Evolutionary conservation across 2,797 vertebrate species (phyloP), one percentile per base, ranked within the genome.

Genomic region (Onychomys torridus): DNA sequence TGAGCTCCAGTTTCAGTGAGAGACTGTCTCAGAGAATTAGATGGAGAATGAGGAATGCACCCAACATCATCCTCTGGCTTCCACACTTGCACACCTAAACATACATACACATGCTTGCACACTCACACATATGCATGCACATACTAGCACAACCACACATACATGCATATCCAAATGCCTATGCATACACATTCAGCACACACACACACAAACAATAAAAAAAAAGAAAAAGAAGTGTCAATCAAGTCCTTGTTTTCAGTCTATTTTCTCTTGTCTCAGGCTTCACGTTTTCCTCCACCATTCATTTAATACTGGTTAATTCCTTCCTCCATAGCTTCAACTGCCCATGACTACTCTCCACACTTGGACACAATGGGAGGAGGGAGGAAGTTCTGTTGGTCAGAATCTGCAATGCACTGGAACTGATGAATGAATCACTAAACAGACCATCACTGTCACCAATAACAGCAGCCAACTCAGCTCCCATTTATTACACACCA

Each of bases 271-370:
- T 89, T 84, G 79, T 86, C 59, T 19, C 75, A 89, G 75, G 59
- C 17, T 89, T 96, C 65, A 27, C 27, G 85, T 82, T 95, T 94
- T 85, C 85, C 43, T 83, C 55, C 82, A 82, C 67, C 49, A 78
- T 43, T 94, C 77, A 86, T 82, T 94, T 94, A 85, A 86, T 29
- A 81, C 32, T 69, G 16, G 89, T 95, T 95, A 94, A 96, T 97
- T 95, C 63, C 59, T 43, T 83, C 37, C 59, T 43, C 81, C 11
- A 63, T 63, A 40, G 37, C 37, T 63, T 40, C 81, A 83, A 32
- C 25, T 93, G 52, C 5, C 81, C 32, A 0, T 88, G 76, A 93
- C 76, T 92, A 91, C 34, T 96, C 78, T 89, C 85, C 91, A 91
- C 93, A 82, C 55, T 59, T 16, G 85, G 77, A 89, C 67, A 59